A percentile compares a stretch with the other conserved stretches of the same genome.
phyloP scores from a whole-genome alignment of 2,797 vertebrate species.

The Brachyalestes nurse region DNA sequence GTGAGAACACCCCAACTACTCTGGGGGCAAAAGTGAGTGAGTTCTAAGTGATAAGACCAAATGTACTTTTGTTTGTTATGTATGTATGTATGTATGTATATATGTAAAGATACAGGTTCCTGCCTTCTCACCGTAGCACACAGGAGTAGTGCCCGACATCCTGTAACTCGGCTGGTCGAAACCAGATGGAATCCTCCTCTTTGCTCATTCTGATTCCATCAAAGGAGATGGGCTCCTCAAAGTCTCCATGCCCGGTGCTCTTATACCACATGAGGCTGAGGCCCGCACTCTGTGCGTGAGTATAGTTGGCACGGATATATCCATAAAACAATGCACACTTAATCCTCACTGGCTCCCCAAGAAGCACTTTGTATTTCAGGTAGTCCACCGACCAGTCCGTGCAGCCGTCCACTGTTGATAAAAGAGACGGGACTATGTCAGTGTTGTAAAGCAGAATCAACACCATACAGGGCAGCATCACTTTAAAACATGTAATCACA shows the following conservation, averaged over 20 bases:
- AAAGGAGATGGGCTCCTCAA: slow-evolving; percentile 98
- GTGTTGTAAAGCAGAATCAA: neutral
- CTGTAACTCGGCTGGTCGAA: slow-evolving; percentile 93
- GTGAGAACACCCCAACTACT: no score
- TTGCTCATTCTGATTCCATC: slow-evolving; percentile 97
- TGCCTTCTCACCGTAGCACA: slow-evolving; percentile 86
- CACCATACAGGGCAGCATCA: neutral
- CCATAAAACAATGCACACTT: slow-evolving; percentile 98
- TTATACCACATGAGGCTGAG: slow-evolving; percentile 99
- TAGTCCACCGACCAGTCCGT: slow-evolving; percentile 99
- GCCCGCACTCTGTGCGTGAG: slow-evolving; percentile 94
- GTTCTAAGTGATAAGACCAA: no score
- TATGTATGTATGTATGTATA: no score
- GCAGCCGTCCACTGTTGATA: slow-evolving; percentile 91
- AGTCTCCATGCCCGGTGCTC: slow-evolving; percentile 93
- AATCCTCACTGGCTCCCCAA: slow-evolving; percentile 95
- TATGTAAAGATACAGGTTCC: slow-evolving; percentile 12
- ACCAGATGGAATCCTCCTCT: slow-evolving; percentile 99
- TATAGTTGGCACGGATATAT: slow-evolving; percentile 98
- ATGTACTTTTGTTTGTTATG: no score
- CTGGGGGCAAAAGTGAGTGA: no score
- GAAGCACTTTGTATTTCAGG: slow-evolving; percentile 95
- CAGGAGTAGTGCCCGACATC: slow-evolving; percentile 96
- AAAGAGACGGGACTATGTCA: slow-evolving; percentile 55
- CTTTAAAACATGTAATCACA: slow-evolving; percentile 1